A percentile compares a stretch with the other conserved stretches of the same genome.
phyloP scores from a whole-genome alignment of 1,140 invertebrate species.

The Dreissena rostriformis region DNA sequence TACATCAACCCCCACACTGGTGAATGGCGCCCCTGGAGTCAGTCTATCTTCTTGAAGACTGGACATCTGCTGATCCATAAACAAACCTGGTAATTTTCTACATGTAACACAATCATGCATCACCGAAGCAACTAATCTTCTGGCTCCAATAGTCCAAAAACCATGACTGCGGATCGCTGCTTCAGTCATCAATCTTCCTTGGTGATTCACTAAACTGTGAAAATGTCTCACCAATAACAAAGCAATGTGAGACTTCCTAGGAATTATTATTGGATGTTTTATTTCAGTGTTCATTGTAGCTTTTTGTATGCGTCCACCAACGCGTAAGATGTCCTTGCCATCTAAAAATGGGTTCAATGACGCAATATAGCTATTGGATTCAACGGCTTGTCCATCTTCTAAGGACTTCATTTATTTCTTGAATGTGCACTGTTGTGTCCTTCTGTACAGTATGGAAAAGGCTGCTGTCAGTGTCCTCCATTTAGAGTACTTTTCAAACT shows the following conservation, averaged over 20 bases:
- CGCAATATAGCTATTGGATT: neutral
- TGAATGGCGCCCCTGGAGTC: neutral
- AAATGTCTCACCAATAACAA: slow-evolving; percentile 2
- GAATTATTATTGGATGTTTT: neutral
- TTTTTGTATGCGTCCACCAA: neutral
- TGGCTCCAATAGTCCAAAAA: neutral
- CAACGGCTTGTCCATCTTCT: neutral
- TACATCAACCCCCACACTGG: slow-evolving; percentile 9
- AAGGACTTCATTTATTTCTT: too few species aligned
- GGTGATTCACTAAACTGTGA: neutral
- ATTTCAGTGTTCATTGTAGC: neutral
- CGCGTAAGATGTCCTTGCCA: neutral
- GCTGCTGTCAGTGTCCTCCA: slow-evolving; percentile 21
- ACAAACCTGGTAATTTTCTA: neutral
- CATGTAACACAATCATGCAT: neutral
- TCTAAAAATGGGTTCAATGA: neutral
- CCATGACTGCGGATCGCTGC: slow-evolving; percentile 20
- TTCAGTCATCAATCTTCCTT: slow-evolving; percentile 17
- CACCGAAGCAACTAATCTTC: neutral
- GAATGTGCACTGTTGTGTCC: neutral
- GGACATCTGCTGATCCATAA: neutral
- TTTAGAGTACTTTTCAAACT: slow-evolving; percentile 29
- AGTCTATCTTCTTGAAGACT: neutral
- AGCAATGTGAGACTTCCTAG: neutral
- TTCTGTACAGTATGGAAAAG: neutral